Base-by-base conservation (phyloP, 2,113 vertebrate genomes). In the Terrapene triunguis region DNA sequence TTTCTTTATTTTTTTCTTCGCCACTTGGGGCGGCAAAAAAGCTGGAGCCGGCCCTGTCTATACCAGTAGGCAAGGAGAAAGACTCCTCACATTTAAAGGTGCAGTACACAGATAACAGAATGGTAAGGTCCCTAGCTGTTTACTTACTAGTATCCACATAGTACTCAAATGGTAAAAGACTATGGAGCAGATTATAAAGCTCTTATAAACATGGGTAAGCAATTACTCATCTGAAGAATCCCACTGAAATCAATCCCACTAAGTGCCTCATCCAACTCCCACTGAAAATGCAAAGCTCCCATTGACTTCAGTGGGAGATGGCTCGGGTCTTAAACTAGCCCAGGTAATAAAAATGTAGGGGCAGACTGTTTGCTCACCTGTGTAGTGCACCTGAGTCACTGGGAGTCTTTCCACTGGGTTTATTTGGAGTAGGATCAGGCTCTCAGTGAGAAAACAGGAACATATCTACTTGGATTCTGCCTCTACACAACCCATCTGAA, bases 111-210 rank as follows among this genome's bases (percentile, higher is more conserved):
- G 87, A 82, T 69, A 57, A 65, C 13, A n/a, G 11, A 76, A 44
- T 22, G 4, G 27, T 38, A 24, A 3, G 19, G 48, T 59, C 38
- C n/a, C 59, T 27, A 27, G 59, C 55, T 17, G 6, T 22, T 59
- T 22, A 65, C 21, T 0, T 74, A 10, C 29, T n/a, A 38, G 54
- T 25, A 83, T 54, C 84, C 92, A 59, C 13, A 82, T 32, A 65
- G 0, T 0, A 32, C 24, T 85, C 57, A 42, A 47, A 42, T 12
- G 89, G 62, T 1, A n/a, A 55, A 0, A 32, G 10, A 80, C 72
- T 25, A 76, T 9, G 42, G 72, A 22, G 10, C 22, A 25, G n/a
- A 25, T 44, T 44, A 13, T 76, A 76, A 44, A 44, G 24, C 22
- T 44, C 38, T 76, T 76, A 42, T 12, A 42, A 10, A 44, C 21